These are phyloP conservation scores for Axis porcinus DNA, from an alignment of 2,113 vertebrate genomes.

Conservation along the genomic window DNA sequence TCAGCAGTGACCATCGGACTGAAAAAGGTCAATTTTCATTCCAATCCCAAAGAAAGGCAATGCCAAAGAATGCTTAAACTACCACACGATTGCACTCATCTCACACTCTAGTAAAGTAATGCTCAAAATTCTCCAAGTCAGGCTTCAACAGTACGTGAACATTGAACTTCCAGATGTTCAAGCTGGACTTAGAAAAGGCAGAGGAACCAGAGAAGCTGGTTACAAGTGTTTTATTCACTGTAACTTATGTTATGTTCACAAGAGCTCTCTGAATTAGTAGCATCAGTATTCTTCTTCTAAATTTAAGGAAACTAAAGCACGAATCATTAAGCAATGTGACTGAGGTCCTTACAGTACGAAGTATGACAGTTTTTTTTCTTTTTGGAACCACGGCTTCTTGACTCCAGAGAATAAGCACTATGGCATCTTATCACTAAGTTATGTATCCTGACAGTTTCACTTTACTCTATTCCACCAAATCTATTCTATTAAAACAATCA, in stretches of 20 bases:
- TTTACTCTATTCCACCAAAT: background rate
- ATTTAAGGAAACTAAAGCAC: background rate
- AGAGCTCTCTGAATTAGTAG: background rate
- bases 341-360: background rate
- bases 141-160: background rate
- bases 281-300: background rate
- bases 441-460: background rate
- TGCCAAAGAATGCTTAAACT: background rate
- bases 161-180: background rate
- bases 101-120: background rate
- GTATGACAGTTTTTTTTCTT: background rate
- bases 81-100: background rate
- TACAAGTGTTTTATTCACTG: background rate
- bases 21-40: background rate
- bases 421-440: background rate
- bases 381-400: background rate
- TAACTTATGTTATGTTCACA: background rate
- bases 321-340: background rate
- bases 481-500: background rate
- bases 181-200: background rate
- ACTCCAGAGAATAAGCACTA: background rate
- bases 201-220: background rate
- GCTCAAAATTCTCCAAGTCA: background rate
- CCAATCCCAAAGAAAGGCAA: background rate
- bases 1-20: background rate